Evolutionary conservation across 2,113 vertebrate species (phyloP).

Genomic region (Ammodramus savannarum): DNA sequence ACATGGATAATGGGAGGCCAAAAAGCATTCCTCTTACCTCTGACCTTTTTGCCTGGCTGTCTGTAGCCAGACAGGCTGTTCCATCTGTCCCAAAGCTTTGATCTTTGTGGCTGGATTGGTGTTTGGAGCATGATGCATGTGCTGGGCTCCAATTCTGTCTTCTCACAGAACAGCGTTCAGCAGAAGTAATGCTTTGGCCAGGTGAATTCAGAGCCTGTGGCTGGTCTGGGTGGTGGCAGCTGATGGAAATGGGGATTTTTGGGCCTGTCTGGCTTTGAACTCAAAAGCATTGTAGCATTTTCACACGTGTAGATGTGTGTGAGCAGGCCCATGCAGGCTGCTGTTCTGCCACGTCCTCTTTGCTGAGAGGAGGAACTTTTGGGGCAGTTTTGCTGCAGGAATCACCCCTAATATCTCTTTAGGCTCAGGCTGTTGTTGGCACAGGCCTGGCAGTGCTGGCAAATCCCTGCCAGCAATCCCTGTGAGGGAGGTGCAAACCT

Average conservation of each 20-base stretch:
- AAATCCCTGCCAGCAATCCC: no score
- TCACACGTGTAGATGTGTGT: background rate
- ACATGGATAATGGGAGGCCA: background rate
- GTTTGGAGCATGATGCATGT: background rate
- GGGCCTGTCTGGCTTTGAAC: background rate
- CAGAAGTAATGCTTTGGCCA: background rate
- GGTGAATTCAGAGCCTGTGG: background rate
- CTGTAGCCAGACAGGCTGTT: background rate
- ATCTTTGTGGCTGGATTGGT: background rate
- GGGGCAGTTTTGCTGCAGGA: background rate
- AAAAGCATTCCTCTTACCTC: background rate
- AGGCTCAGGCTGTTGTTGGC: background rate
- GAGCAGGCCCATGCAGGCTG: accelerated
- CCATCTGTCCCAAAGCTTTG: constrained; percentile 1
- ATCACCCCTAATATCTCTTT: accelerated
- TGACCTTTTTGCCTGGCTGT: constrained; percentile 13
- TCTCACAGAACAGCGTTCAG: background rate
- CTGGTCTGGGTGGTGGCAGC: background rate
- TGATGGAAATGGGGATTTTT: background rate
- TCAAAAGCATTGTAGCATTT: background rate
- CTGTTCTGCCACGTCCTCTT: background rate
- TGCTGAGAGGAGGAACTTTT: background rate
- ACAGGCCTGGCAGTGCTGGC: background rate
- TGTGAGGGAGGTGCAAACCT: background rate
- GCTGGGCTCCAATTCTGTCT: background rate